Conservation (phyloP, 2,113 vertebrate species). For the Pleuronectes platessa region DNA sequence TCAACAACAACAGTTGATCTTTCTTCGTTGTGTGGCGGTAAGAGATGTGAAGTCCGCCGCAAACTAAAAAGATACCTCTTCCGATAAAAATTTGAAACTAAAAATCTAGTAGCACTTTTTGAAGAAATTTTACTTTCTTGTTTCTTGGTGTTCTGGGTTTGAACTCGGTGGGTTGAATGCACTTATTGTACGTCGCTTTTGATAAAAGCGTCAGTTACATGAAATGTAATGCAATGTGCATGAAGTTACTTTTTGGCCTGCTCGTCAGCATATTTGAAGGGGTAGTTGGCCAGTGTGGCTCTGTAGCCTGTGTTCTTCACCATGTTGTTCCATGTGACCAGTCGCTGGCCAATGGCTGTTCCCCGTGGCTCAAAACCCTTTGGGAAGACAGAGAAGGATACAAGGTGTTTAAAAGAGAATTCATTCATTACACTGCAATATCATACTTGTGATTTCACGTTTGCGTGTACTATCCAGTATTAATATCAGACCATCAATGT, state of each 20-base stretch:
- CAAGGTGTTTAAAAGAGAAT: neutral
- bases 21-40: neutral
- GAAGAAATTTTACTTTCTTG: too few species aligned
- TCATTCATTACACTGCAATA: neutral
- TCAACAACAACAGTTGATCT: too few species aligned
- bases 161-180: too few species aligned
- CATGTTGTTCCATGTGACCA: constrained; percentile 99
- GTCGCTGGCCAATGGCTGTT: constrained; percentile 94
- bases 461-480: neutral
- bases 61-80: too few species aligned
- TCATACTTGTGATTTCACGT: too few species aligned
- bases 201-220: too few species aligned
- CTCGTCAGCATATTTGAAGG: constrained; percentile 98
- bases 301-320: constrained; percentile 99
- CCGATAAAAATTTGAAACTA: too few species aligned
- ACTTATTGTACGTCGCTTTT: too few species aligned
- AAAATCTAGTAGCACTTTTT: too few species aligned
- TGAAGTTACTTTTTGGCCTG: constrained; percentile 93
- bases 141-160: too few species aligned
- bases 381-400: neutral
- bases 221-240: too few species aligned
- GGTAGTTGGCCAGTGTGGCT: constrained; percentile 97
- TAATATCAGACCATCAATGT: too few species aligned
- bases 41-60: neutral
- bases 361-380: constrained; percentile 98